phyloP scores from a whole-genome alignment of 1,140 invertebrate species.

The Lepidurus apus region DNA sequence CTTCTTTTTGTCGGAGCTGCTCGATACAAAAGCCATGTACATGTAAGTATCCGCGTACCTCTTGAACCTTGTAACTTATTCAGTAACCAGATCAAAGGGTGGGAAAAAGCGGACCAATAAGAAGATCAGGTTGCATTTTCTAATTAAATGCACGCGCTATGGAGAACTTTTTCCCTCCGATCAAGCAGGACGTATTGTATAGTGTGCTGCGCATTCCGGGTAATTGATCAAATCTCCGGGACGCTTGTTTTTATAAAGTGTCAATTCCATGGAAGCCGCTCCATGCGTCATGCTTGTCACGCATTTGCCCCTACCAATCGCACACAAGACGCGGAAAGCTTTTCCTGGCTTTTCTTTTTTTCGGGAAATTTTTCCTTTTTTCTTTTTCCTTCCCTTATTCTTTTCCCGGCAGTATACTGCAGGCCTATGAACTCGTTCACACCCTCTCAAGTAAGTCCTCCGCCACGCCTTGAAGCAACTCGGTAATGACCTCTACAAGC shows the following conservation, averaged over 20 bases:
- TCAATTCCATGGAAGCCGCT: not conserved
- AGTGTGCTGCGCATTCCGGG: not conserved
- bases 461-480: not conserved
- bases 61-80: no score
- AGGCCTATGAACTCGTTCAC: slow-evolving; percentile 2
- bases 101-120: no score
- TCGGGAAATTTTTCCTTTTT: not conserved
- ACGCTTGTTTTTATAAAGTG: not conserved
- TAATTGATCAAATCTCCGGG: slow-evolving; percentile 7
- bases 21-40: no score
- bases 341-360: not conserved
- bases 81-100: no score
- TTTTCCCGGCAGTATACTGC: not conserved
- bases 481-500: not conserved
- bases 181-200: not conserved
- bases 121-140: not conserved
- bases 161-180: not conserved
- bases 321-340: not conserved
- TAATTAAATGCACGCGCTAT: not conserved
- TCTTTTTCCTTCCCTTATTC: not conserved
- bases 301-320: not conserved
- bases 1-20: no score
- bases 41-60: no score
- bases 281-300: slow-evolving; percentile 4
- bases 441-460: slow-evolving; percentile 8